A percentile compares a stretch with the other conserved stretches of the same genome.
Evolutionary conservation across 2,797 vertebrate species (phyloP).

Genomic region (Kryptopterus vitreolus): DNA sequence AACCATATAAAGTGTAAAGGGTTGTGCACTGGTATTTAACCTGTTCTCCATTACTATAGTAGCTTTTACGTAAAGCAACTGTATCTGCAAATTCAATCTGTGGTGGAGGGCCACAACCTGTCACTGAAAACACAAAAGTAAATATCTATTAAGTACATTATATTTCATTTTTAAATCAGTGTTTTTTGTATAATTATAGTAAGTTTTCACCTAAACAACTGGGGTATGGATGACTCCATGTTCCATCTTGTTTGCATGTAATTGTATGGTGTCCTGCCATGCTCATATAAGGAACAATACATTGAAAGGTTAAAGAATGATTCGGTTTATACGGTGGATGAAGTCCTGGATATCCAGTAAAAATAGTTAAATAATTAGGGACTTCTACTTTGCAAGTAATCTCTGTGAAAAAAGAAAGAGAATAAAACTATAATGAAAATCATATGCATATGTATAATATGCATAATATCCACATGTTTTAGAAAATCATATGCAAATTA

Average conservation of each 20-base stretch:
- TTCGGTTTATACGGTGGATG: constrained; percentile 40
- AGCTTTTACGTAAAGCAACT: fast-evolving
- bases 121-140: constrained; percentile 5
- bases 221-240: constrained; percentile 63
- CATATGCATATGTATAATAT: too few species aligned
- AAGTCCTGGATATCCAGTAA: constrained; percentile 18
- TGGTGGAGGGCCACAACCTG: constrained; percentile 24
- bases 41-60: constrained; percentile 4
- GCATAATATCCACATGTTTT: too few species aligned
- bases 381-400: constrained; percentile 40
- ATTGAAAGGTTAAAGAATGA: constrained; percentile 57
- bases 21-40: constrained; percentile 57
- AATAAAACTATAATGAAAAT: not conserved
- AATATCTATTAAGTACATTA: not conserved
- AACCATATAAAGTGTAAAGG: constrained; percentile 24
- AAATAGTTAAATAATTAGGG: constrained; percentile 21
- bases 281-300: not conserved
- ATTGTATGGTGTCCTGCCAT: constrained; percentile 39
- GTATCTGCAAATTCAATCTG: constrained; percentile 30
- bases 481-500: not conserved
- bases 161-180: not conserved
- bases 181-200: not conserved
- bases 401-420: constrained; percentile 27
- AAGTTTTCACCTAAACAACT: constrained; percentile 54
- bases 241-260: constrained; percentile 57